Base-by-base conservation (phyloP, 2,888 invertebrate genomes). In the Dryobotodes eremita region DNA sequence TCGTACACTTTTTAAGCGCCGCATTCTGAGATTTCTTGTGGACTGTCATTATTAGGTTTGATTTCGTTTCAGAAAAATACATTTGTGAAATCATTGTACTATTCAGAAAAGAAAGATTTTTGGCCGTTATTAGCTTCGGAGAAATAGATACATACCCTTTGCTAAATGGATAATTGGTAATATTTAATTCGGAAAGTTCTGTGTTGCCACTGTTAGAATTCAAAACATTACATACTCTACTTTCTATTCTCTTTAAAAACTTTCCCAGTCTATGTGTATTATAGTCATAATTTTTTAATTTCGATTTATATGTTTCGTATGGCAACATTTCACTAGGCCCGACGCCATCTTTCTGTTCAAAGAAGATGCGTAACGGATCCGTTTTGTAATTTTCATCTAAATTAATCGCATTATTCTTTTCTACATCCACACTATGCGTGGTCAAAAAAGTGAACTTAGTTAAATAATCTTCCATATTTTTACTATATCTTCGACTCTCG, bases 291-390 rank as follows among this genome's bases (percentile, higher is more conserved):
- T 89, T 91, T 85, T 93, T 94, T 86, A 96, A 87, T 91, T 94
- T 96, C 0, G 86, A 83, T 87, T 94, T 93, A 64, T 96, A 96
- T 10, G 77, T 91, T 77, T 94, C 92, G 71, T 93, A 92, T 85
- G 95, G 94, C 89, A 96, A 90, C 90, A 95, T 94, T 91, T 91
- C 88, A 50, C 93, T 92, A 3, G 88, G 75, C 2, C 97, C 96
- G 11, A 90, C 95, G 81, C 96, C 97, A 91, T 96, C 90, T 93
- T 93, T 96, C 77, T 97, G 96, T 88, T 97, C 96, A n/a, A 97
- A 92, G 86, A 91, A 95, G 68, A 96, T 92, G 69, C 95, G 89
- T 57, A 97, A 85, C 0, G 95, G 95, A 91, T 96, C 94, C 0
- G 79, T 87, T 86, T 91, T 93, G 71, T 95, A 96, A 84, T 87